A percentile compares a stretch with the other conserved stretches of the same genome.
Conservation (phyloP, 1,140 invertebrate genomes). For the Tetramorium alpestre region DNA sequence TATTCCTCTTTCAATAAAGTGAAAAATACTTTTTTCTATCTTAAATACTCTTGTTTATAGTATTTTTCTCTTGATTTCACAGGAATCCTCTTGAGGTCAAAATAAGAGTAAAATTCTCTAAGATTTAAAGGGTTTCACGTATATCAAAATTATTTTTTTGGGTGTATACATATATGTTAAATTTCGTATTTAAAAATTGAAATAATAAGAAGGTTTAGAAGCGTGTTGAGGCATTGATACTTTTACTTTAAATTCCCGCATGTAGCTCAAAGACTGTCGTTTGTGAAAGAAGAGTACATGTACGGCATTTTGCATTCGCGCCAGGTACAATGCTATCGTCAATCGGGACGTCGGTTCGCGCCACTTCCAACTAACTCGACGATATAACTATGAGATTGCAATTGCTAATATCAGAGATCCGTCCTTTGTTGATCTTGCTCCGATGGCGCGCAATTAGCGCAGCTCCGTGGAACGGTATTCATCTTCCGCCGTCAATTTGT, state of each 20-base stretch:
- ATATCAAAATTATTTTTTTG: too few relatives aligned
- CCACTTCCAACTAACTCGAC: constrained; percentile 26
- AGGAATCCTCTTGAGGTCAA: too few relatives aligned
- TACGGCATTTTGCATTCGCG: not conserved
- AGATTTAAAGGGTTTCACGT: too few relatives aligned
- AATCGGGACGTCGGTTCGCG: not conserved
- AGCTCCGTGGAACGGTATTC: constrained; percentile 45
- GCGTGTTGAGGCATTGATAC: too few relatives aligned
- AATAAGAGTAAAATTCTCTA: too few relatives aligned
- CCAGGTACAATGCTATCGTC: not conserved
- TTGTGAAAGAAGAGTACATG: not conserved
- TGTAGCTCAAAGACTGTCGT: not conserved
- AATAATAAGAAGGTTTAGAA: too few relatives aligned
- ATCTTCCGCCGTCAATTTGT: constrained; percentile 64
- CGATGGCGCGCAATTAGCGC: constrained; percentile 56
- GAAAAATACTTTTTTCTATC: too few relatives aligned
- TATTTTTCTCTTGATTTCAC: too few relatives aligned
- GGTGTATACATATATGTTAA: too few relatives aligned
- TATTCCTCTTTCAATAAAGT: too few relatives aligned
- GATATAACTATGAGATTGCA: constrained; percentile 56
- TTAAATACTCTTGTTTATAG: too few relatives aligned
- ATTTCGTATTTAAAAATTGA: too few relatives aligned
- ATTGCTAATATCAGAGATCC: constrained; percentile 48
- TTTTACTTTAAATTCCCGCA: not conserved
- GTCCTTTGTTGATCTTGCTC: constrained; percentile 52